Evolutionary conservation across 2,888 invertebrate species (phyloP).

Genomic region (Cryptophagus acutangulus): DNA sequence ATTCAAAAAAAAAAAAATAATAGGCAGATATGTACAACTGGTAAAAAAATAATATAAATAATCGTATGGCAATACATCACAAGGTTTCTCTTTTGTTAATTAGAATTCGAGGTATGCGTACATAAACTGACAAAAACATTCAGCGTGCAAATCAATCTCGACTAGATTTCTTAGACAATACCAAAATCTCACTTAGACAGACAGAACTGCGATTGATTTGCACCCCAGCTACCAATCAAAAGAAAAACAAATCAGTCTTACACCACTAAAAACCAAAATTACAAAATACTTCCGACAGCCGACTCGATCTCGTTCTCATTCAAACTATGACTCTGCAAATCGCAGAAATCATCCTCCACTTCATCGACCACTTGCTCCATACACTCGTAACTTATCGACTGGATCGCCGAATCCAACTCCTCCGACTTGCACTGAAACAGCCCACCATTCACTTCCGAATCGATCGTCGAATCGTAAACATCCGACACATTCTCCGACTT

Average conservation of each 20-base stretch:
- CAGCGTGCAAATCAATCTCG: too few relatives aligned
- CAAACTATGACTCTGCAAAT: constrained; percentile 33
- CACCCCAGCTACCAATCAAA: too few relatives aligned
- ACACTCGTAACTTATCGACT: constrained; percentile 41
- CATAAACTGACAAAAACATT: too few relatives aligned
- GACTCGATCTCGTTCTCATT: constrained; percentile 46
- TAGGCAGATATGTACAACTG: too few relatives aligned
- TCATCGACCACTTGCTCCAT: constrained; percentile 26
- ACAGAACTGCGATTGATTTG: too few relatives aligned
- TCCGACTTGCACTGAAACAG: constrained; percentile 35
- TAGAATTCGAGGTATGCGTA: too few relatives aligned
- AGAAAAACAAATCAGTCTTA: constrained; percentile 1
- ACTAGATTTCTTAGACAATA: too few relatives aligned
- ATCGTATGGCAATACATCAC: too few relatives aligned
- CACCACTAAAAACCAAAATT: constrained; percentile 3
- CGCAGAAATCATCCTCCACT: constrained; percentile 32
- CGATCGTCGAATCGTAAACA: constrained; percentile 17
- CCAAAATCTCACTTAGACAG: too few relatives aligned
- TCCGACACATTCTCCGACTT: constrained; percentile 17
- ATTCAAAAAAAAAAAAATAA: too few relatives aligned
- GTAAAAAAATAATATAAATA: too few relatives aligned
- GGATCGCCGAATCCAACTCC: constrained; percentile 43
- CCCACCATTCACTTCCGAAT: constrained; percentile 18
- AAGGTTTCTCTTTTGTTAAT: too few relatives aligned
- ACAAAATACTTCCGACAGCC: constrained; percentile 44